phyloP scores from a whole-genome alignment of 2,888 invertebrate genomes.

The Acleris sparsana region DNA sequence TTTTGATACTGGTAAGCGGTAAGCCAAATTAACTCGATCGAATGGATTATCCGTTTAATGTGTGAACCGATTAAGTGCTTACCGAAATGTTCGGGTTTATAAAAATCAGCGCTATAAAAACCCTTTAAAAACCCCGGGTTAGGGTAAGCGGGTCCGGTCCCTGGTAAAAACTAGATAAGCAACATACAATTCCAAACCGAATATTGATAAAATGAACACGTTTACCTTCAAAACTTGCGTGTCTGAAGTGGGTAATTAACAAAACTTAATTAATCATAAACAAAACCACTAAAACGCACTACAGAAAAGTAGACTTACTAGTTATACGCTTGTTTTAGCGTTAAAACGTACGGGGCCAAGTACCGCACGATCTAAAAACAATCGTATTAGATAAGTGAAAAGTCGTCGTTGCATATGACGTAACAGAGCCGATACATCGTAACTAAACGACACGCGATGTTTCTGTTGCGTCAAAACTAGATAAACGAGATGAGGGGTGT shows the following conservation, averaged over 20 bases:
- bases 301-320: not conserved
- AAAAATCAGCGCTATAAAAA: too few relatives aligned
- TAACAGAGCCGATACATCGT: slow-evolving; percentile 39
- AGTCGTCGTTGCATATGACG: slow-evolving; percentile 36
- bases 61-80: too few relatives aligned
- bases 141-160: too few relatives aligned
- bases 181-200: not conserved
- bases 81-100: too few relatives aligned
- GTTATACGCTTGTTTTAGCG: not conserved
- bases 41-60: too few relatives aligned
- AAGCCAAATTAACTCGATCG: too few relatives aligned
- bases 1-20: too few relatives aligned
- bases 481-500: slow-evolving; percentile 33
- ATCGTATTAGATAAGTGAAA: slow-evolving; percentile 35
- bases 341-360: not conserved
- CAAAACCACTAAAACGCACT: not conserved
- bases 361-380: slow-evolving; percentile 25
- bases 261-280: slow-evolving; percentile 19
- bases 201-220: slow-evolving; percentile 4
- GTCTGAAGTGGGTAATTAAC: slow-evolving; percentile 22
- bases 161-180: not conserved
- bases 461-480: slow-evolving; percentile 39
- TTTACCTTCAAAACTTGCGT: slow-evolving; percentile 6
- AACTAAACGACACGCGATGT: slow-evolving; percentile 40
- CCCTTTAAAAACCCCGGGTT: too few relatives aligned